A percentile compares a stretch with the other conserved stretches of the same genome.
Conservation (phyloP, 2,797 vertebrate genomes). For the Sebastolobus altivelis region DNA sequence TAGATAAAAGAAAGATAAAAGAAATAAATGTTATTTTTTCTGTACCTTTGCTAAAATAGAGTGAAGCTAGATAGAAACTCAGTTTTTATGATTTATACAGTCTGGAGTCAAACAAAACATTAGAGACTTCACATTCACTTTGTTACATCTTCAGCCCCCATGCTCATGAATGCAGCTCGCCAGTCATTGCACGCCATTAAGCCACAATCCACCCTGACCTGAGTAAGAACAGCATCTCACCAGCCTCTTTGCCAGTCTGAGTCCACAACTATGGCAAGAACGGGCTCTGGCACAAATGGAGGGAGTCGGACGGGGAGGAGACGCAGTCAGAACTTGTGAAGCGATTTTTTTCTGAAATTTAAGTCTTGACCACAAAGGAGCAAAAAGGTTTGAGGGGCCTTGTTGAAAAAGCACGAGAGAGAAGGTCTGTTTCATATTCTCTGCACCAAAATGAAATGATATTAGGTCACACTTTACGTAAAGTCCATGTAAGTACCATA, state of each 20-base stretch:
- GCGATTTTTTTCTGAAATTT: constrained; percentile 54
- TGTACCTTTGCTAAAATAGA: not conserved
- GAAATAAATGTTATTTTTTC: not conserved
- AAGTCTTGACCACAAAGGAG: constrained; percentile 61
- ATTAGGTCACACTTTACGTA: constrained; percentile 68
- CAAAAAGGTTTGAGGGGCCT: constrained; percentile 68
- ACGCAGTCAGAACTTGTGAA: constrained; percentile 64
- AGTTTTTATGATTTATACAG: not conserved
- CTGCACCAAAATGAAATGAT: constrained; percentile 43
- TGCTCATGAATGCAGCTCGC: constrained; percentile 73
- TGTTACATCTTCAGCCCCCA: constrained; percentile 79
- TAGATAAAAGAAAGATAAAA: not conserved
- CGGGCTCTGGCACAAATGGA: constrained; percentile 74
- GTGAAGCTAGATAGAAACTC: not conserved
- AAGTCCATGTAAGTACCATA: constrained; percentile 35
- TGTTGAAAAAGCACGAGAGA: constrained; percentile 58
- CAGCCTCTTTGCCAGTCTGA: constrained; percentile 74
- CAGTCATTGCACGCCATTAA: constrained; percentile 75
- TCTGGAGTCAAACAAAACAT: constrained; percentile 10
- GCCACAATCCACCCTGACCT: constrained; percentile 61
- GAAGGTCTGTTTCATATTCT: constrained; percentile 66
- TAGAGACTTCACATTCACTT: constrained; percentile 46
- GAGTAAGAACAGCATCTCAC: constrained; percentile 72
- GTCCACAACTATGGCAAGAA: constrained; percentile 73
- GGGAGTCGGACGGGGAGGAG: constrained; percentile 69